Conservation (phyloP, 2,113 vertebrate genomes). For the Irena cyanogastra region DNA sequence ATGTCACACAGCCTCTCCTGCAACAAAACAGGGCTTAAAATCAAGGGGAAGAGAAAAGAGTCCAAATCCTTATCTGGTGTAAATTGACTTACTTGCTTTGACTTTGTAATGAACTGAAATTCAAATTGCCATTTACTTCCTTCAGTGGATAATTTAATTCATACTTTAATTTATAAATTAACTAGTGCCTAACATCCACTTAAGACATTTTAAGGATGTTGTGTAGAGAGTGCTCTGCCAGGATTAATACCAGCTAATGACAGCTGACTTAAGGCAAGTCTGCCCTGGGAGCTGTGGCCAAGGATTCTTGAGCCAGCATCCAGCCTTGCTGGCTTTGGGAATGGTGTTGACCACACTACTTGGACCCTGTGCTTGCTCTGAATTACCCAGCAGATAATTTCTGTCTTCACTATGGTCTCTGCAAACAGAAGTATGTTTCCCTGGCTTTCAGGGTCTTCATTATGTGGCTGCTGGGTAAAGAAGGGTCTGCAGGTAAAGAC, state of each 20-base stretch:
- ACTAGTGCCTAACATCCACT: conserved; percentile 10
- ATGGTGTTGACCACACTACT: not conserved
- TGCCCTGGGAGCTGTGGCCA: fast-evolving
- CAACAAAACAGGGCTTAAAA: not conserved
- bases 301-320: not conserved
- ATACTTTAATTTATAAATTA: conserved; percentile 11
- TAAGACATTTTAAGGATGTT: not conserved
- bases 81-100: not conserved
- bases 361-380: not conserved
- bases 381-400: not conserved
- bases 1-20: not conserved
- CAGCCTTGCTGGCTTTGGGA: not conserved
- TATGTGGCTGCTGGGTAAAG: not conserved
- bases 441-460: not conserved
- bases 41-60: not conserved
- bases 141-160: conserved; percentile 36
- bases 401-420: not conserved
- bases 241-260: conserved; percentile 11
- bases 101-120: not conserved
- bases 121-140: not conserved
- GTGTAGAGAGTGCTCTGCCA: not conserved
- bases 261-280: not conserved
- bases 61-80: not conserved
- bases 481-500: not conserved
- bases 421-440: not conserved